Conservation (phyloP, 2,888 invertebrate species). For the Orthonychiurus folsomi region DNA sequence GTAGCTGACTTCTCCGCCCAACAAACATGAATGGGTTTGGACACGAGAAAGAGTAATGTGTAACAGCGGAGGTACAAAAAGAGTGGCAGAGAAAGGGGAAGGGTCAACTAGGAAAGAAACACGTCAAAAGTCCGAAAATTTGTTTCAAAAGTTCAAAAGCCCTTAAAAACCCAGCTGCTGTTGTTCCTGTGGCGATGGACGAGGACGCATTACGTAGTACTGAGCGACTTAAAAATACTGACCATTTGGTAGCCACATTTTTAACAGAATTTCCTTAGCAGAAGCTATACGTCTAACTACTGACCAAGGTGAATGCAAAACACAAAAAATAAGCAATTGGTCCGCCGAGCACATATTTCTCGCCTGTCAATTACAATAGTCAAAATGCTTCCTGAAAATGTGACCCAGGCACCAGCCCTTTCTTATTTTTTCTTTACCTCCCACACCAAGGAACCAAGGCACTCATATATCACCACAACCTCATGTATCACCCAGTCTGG, state of each 20-base stretch:
- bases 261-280: background rate
- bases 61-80: background rate
- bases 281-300: too few species aligned
- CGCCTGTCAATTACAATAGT: background rate
- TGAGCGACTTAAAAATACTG: background rate
- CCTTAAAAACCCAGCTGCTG: background rate
- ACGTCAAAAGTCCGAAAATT: conserved; percentile 1
- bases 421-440: conserved; percentile 1
- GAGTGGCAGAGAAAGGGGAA: conserved; percentile 1
- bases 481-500: background rate
- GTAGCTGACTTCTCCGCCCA: background rate
- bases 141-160: background rate
- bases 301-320: background rate
- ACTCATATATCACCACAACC: too few species aligned
- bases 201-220: background rate
- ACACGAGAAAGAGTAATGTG: background rate
- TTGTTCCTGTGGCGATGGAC: background rate
- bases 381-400: background rate
- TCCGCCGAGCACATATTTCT: background rate
- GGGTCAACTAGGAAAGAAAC: conserved; percentile 1
- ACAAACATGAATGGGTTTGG: background rate
- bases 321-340: background rate
- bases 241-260: conserved; percentile 1
- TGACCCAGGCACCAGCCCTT: background rate
- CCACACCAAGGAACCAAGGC: too few species aligned